Percentiles rank a stretch among this genome's conserved stretches.
Evolutionary conservation across 2,888 invertebrate genomes (phyloP).

Genomic region (Crossocerus cetratus): DNA sequence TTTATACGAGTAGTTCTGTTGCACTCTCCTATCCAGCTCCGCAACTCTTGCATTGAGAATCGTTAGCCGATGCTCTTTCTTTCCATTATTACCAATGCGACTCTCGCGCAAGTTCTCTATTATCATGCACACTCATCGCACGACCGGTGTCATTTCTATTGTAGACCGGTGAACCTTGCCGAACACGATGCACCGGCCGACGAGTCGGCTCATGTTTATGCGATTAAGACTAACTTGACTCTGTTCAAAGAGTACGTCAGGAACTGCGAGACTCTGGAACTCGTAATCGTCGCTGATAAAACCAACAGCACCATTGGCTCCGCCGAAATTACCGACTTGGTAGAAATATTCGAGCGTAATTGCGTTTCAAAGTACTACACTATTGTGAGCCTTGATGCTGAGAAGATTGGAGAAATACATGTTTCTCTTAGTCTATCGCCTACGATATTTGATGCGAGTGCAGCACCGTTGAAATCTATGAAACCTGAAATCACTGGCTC

Average conservation of each 20-base stretch:
- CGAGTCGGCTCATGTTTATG: conserved; percentile 64
- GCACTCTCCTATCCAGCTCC: background rate
- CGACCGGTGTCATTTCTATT: conserved; percentile 26
- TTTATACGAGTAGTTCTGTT: background rate
- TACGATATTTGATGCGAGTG: too few relatives aligned
- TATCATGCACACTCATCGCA: background rate
- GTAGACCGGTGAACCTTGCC: conserved; percentile 66
- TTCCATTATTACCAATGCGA: background rate
- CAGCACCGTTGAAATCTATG: too few relatives aligned
- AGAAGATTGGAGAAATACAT: conserved; percentile 70
- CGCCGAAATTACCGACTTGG: conserved; percentile 63
- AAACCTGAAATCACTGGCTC: too few relatives aligned
- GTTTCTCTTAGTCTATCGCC: conserved; percentile 64
- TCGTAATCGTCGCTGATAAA: conserved; percentile 65
- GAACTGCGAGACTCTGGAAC: conserved; percentile 70
- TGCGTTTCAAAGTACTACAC: conserved; percentile 68
- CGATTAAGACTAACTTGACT: conserved; percentile 68
- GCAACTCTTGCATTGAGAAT: background rate
- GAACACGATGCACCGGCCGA: conserved; percentile 46
- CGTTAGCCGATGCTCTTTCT: background rate
- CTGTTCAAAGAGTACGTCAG: conserved; percentile 73
- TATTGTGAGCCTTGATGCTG: conserved; percentile 64
- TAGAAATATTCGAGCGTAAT: conserved; percentile 62
- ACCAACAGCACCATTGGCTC: conserved; percentile 66
- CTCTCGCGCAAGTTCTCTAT: conserved; percentile 5